A percentile compares a stretch with the other conserved stretches of the same genome.
phyloP scores from a whole-genome alignment of 2,888 invertebrate species.

The Dryococelus australis region DNA sequence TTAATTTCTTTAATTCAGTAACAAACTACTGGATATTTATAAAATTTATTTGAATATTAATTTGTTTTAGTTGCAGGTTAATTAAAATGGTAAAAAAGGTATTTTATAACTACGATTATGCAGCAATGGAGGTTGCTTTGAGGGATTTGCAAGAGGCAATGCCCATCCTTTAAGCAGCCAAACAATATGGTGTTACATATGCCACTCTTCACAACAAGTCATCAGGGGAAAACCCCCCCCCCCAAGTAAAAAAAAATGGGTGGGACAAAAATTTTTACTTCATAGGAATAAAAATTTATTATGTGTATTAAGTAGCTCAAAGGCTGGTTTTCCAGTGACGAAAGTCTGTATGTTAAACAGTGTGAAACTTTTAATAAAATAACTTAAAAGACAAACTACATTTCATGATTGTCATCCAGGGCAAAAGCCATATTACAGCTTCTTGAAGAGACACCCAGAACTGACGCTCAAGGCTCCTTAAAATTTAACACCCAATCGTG shows the following conservation, averaged over 20 bases:
- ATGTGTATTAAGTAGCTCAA: background rate
- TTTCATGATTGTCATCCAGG: slow-evolving; percentile 46
- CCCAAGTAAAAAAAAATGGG: background rate
- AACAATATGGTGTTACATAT: background rate
- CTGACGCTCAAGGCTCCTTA: slow-evolving; percentile 50
- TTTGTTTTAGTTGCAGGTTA: background rate
- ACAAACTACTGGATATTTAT: too few relatives aligned
- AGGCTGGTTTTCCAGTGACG: background rate
- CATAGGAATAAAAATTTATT: background rate
- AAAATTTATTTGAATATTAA: too few relatives aligned
- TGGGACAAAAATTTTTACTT: background rate
- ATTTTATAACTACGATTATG: background rate
- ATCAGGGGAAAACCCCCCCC: background rate
- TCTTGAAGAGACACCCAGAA: slow-evolving; percentile 53
- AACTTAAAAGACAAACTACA: slow-evolving; percentile 17
- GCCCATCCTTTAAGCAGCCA: background rate
- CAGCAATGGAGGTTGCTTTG: background rate
- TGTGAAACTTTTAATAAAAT: background rate
- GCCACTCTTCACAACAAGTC: background rate
- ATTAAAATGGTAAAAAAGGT: background rate
- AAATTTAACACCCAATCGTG: slow-evolving; percentile 50
- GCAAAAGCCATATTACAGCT: slow-evolving; percentile 53
- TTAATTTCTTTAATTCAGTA: too few relatives aligned
- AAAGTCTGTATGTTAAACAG: background rate
- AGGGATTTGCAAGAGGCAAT: background rate